These are phyloP conservation scores for Palloptera scutellata DNA, from an alignment of 2,888 invertebrate species.

Conservation along the genomic window DNA sequence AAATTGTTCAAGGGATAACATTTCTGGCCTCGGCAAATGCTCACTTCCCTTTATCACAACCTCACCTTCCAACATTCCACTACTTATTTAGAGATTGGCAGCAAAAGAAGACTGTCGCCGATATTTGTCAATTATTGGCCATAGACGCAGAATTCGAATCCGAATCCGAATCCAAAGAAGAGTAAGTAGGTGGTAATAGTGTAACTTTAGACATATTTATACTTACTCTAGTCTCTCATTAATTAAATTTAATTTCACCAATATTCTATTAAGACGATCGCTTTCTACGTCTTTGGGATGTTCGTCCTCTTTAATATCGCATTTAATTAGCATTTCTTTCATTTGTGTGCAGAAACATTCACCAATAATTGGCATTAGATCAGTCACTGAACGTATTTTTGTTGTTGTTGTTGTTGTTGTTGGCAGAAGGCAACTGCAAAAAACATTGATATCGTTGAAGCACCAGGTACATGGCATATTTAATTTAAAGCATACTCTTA, in stretches of 20 bases:
- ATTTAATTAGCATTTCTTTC: slow-evolving; percentile 86
- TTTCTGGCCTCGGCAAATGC: too few relatives aligned
- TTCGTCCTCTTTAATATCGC: slow-evolving; percentile 90
- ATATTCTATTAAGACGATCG: slow-evolving; percentile 87
- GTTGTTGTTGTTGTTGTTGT: too few relatives aligned
- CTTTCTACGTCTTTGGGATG: slow-evolving; percentile 94
- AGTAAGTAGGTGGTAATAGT: too few relatives aligned
- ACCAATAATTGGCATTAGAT: slow-evolving; percentile 99
- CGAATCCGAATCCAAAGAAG: too few relatives aligned
- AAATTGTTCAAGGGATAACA: too few relatives aligned
- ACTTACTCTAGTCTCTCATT: slow-evolving; percentile 94
- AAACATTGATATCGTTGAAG: background rate
- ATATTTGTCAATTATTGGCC: too few relatives aligned
- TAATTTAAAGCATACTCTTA: slow-evolving; percentile 66
- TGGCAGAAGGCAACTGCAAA: slow-evolving; percentile 77
- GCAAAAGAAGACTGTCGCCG: too few relatives aligned
- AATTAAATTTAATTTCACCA: slow-evolving; percentile 91
- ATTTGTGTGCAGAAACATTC: slow-evolving; percentile 96
- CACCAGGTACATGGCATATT: background rate
- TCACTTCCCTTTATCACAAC: too few relatives aligned
- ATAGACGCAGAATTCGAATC: too few relatives aligned
- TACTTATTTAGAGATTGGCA: too few relatives aligned
- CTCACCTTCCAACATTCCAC: too few relatives aligned
- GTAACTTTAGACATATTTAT: background rate
- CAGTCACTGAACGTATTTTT: slow-evolving; percentile 83